Evolutionary conservation across 1,140 invertebrate genomes (phyloP), one percentile per base, ranked within the genome.

Genomic region (Carposina sasakii): DNA sequence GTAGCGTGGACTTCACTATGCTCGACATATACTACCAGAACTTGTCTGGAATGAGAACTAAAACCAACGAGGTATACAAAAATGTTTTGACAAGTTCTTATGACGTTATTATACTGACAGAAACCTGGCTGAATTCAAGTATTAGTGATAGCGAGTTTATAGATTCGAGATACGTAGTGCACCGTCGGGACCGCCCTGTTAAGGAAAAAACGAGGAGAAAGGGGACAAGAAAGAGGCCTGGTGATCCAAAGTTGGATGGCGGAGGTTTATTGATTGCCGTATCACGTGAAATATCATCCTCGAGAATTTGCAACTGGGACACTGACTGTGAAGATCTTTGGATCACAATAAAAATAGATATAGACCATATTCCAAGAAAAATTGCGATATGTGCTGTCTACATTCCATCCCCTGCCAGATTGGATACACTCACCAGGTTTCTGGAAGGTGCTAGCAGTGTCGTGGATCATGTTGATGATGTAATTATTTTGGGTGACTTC

Each of bases 401-500:
- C 20, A 17, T 47, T 3, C 45, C 45, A 1, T 21, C 45, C 9
- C 45, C 36, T 5, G 15, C 19, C 12, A 47, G 37, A 16, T 13
- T 36, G n/a, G 33, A 47, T 24, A 16, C 12, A 4, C 23, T 24
- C 21, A 19, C 4, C 5, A 23, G 1, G 17, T 47, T 47, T 36
- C 10, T 36, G 1, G 17, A 36, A 26, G 19, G 17, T 17, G 12
- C 19, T 15, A 19, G 24, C 15, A 20, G 13, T 40, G n/a, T 52
- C n/a, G 3, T 37, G 10, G 16, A 46, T 34, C 19, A 24, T 5
- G 28, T 39, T 6, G 15, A 24, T 23, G 50, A 52, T 26, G 23
- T 46, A 8, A 37, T 52, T 3, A 40, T 52, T 30, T 20, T 52
- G n/a, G 50, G 50, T 13, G 49, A 52, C 40, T 45, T 52, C n/a